Conservation (phyloP, 1,140 invertebrate genomes). For the Cheumatopsyche charites region DNA sequence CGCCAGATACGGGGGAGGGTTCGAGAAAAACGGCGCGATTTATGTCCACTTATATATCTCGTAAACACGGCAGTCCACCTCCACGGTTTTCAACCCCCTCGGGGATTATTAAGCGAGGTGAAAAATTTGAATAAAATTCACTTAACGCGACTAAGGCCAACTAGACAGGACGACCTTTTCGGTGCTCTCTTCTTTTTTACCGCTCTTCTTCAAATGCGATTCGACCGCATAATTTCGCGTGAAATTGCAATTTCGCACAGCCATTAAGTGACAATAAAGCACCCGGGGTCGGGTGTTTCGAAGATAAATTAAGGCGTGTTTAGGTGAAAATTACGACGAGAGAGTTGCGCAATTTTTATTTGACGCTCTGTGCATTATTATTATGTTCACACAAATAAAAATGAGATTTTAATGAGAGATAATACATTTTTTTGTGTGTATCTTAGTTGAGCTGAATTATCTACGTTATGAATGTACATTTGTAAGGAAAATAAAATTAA, state of each 20-base stretch:
- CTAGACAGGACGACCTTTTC: neutral
- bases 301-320: neutral
- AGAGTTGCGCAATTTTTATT: neutral
- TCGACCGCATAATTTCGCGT: conserved; percentile 43
- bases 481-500: too few species aligned
- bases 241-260: conserved; percentile 42
- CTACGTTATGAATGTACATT: too few species aligned
- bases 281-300: neutral
- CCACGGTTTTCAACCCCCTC: neutral
- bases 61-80: conserved; percentile 36
- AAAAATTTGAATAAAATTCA: conserved; percentile 48
- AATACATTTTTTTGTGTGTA: too few species aligned
- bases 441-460: too few species aligned
- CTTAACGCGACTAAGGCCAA: conserved; percentile 25
- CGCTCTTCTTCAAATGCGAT: conserved; percentile 28
- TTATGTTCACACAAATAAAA: neutral
- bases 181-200: neutral
- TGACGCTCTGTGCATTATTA: neutral
- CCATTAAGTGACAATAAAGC: conserved; percentile 6
- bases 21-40: conserved; percentile 37
- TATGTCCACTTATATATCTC: conserved; percentile 35
- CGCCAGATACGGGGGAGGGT: conserved; percentile 1
- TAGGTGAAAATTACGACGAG: neutral
- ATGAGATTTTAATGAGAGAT: neutral
- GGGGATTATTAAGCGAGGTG: conserved; percentile 44